Conservation (phyloP, 2,888 invertebrate genomes). For the Micoletzkya japonica region DNA sequence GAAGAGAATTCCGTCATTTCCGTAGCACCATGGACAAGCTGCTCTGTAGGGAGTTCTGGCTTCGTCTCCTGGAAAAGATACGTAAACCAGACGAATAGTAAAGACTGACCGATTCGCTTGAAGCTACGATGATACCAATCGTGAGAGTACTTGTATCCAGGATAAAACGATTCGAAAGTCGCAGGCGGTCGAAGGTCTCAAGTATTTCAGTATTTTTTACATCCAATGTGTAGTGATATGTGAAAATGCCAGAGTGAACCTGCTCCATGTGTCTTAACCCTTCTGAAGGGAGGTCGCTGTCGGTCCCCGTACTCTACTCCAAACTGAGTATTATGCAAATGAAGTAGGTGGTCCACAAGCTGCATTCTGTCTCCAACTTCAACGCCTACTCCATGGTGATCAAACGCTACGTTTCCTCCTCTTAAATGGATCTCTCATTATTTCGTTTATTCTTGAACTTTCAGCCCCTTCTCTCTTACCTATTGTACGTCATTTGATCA, state of each 20-base stretch:
- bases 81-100: background rate
- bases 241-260: background rate
- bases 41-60: slow-evolving; percentile 43
- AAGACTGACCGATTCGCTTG: slow-evolving; percentile 10
- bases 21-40: slow-evolving; percentile 55
- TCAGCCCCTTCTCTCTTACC: background rate
- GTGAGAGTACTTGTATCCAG: slow-evolving; percentile 12
- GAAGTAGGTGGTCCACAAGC: slow-evolving; percentile 18
- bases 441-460: background rate
- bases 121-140: slow-evolving; percentile 26
- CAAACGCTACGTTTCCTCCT: slow-evolving; percentile 26
- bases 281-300: slow-evolving; percentile 21
- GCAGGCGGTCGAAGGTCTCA: background rate
- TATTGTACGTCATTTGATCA: slow-evolving; percentile 22
- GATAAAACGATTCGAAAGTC: slow-evolving; percentile 16
- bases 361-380: slow-evolving; percentile 13
- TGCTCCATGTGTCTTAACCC: slow-evolving; percentile 15
- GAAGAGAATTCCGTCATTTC: slow-evolving; percentile 32
- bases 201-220: background rate
- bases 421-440: background rate
- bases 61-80: slow-evolving; percentile 39
- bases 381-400: slow-evolving; percentile 25
- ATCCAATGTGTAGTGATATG: background rate
- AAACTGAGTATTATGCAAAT: slow-evolving; percentile 11
- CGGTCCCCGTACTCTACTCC: slow-evolving; percentile 28